A percentile compares a stretch with the other conserved stretches of the same genome.
phyloP scores from a whole-genome alignment of 2,888 invertebrate species.

The Deilephila porcellus region DNA sequence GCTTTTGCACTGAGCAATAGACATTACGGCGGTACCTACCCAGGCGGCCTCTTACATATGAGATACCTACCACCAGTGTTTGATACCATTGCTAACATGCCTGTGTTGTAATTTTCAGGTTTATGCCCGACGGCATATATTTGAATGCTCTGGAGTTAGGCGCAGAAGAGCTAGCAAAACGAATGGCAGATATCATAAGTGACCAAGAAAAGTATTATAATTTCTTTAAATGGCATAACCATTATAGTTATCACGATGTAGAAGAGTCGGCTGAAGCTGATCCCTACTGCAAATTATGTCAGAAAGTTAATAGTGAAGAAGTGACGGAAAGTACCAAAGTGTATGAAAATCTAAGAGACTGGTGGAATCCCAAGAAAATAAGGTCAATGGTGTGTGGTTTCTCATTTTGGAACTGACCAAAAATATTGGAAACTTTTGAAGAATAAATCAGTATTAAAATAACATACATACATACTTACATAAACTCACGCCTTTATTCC shows the following conservation, averaged over 20 bases:
- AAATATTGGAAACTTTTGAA: too few relatives aligned
- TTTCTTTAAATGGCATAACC: constrained; percentile 51
- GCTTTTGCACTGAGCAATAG: too few relatives aligned
- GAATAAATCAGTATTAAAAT: too few relatives aligned
- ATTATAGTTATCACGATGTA: constrained; percentile 46
- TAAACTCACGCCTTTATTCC: too few relatives aligned
- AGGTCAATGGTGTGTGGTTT: constrained; percentile 19
- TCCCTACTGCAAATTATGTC: constrained; percentile 51
- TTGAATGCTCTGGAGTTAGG: constrained; percentile 44
- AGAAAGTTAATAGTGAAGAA: constrained; percentile 42
- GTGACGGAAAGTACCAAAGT: constrained; percentile 33
- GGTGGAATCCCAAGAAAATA: constrained; percentile 45
- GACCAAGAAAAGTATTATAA: constrained; percentile 45
- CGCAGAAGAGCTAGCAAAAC: constrained; percentile 40
- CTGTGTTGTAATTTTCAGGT: constrained; percentile 43
- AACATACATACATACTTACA: too few relatives aligned
- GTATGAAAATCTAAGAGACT: constrained; percentile 39
- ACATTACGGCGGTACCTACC: too few relatives aligned
- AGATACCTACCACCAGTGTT: too few relatives aligned
- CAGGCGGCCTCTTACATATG: too few relatives aligned
- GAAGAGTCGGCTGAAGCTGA: constrained; percentile 47
- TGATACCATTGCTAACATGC: too few relatives aligned
- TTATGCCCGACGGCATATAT: constrained; percentile 54
- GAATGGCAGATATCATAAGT: constrained; percentile 45
- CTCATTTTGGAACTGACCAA: too few relatives aligned